phyloP scores from a whole-genome alignment of 2,113 vertebrate genomes.

The Gymnarchus niloticus region DNA sequence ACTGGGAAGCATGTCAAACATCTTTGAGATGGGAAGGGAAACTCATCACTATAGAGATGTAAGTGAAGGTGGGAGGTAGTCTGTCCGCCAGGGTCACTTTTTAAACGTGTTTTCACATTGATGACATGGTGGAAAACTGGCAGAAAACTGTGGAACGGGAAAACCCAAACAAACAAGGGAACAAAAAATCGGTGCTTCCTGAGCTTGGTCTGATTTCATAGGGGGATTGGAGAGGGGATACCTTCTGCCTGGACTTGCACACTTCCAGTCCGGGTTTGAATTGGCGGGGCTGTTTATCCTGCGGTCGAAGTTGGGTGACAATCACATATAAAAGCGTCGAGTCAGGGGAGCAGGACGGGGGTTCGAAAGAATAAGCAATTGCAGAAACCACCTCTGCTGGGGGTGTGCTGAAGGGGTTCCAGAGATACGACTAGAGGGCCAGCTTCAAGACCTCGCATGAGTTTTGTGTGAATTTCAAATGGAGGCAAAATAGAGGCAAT shows the following conservation, averaged over 20 bases:
- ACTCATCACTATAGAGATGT: not conserved
- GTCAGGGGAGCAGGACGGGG: not conserved
- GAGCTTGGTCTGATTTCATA: not conserved
- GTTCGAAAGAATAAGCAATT: not conserved
- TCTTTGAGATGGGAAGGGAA: not conserved
- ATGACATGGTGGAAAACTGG: too few species aligned
- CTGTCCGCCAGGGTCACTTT: not conserved
- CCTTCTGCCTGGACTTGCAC: not conserved
- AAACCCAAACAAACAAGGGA: not conserved
- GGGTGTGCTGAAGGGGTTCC: too few species aligned
- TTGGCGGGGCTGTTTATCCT: not conserved
- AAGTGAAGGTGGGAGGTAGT: too few species aligned
- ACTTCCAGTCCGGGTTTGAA: too few species aligned
- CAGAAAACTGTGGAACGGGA: not conserved
- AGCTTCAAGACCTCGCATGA: not conserved
- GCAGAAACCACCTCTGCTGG: not conserved
- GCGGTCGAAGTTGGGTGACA: not conserved
- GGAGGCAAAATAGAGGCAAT: slow-evolving; percentile 50
- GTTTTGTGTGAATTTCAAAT: slow-evolving; percentile 4
- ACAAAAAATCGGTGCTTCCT: too few species aligned
- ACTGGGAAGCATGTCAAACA: not conserved
- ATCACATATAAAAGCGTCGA: too few species aligned
- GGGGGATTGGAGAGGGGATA: not conserved
- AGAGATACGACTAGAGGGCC: not conserved
- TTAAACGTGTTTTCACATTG: not conserved